These are phyloP conservation scores for Cygnus buccinator DNA, from an alignment of 2,113 vertebrate genomes.

Conservation along the genomic window DNA sequence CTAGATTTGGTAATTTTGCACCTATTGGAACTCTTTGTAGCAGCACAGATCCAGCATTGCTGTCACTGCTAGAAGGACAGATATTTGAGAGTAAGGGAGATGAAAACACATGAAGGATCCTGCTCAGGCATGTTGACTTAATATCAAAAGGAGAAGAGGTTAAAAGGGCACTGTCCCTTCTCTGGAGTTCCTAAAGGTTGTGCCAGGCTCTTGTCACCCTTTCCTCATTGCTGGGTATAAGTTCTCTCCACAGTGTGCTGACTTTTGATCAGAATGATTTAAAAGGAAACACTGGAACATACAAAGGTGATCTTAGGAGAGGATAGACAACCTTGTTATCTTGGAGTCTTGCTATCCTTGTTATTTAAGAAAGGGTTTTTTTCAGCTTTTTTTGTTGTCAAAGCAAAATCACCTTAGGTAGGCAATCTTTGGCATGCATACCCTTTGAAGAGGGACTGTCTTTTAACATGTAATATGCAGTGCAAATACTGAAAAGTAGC, in stretches of 20 bases:
- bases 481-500: not conserved
- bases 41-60: not conserved
- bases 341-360: not conserved
- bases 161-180: not conserved
- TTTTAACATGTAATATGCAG: not conserved
- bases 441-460: not conserved
- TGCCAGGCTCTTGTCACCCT: not conserved
- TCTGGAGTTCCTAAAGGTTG: not conserved
- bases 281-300: not conserved
- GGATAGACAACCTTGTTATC: not conserved
- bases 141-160: not conserved
- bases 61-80: not conserved
- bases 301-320: not conserved
- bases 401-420: not conserved
- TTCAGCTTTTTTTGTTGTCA: not conserved
- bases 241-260: not conserved
- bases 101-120: not conserved
- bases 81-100: fast-evolving
- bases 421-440: fast-evolving
- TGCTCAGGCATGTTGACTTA: not conserved
- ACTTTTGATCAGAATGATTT: not conserved
- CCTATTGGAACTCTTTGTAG: not conserved
- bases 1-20: not conserved
- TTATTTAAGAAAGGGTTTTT: not conserved
- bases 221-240: not conserved